Evolutionary conservation across 2,113 vertebrate species (phyloP).

Genomic region (Limnothrissa miodon): DNA sequence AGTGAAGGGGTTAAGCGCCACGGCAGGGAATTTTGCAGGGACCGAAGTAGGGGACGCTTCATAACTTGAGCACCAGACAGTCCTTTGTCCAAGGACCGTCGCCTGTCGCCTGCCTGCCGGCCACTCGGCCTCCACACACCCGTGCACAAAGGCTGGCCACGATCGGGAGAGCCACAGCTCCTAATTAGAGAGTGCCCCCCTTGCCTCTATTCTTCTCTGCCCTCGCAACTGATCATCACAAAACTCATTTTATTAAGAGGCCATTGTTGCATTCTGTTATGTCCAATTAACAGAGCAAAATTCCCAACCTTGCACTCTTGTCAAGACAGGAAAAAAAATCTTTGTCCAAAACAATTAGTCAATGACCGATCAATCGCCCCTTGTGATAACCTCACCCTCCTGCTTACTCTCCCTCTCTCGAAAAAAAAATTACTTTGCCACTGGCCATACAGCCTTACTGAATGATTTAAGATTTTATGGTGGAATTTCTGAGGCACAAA

Average conservation of each 20-base stretch:
- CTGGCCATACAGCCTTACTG: neutral
- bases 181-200: constrained; percentile 52
- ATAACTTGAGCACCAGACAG: constrained; percentile 71
- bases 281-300: constrained; percentile 59
- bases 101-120: constrained; percentile 78
- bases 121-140: constrained; percentile 57
- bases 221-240: constrained; percentile 45
- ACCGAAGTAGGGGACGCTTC: constrained; percentile 44
- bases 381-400: constrained; percentile 6
- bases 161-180: constrained; percentile 45
- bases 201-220: constrained; percentile 27
- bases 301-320: constrained; percentile 49
- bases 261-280: constrained; percentile 54
- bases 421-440: neutral
- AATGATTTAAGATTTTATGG: neutral
- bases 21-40: constrained; percentile 36
- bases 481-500: neutral
- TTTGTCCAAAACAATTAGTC: constrained; percentile 55
- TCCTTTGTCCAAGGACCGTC: constrained; percentile 73
- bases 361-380: constrained; percentile 55
- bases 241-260: constrained; percentile 48
- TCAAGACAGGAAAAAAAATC: constrained; percentile 36
- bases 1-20: constrained; percentile 42
- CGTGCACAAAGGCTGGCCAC: constrained; percentile 46
- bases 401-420: no score